phyloP scores from a whole-genome alignment of 2,113 vertebrate species.

The Mastomys natalensis region DNA sequence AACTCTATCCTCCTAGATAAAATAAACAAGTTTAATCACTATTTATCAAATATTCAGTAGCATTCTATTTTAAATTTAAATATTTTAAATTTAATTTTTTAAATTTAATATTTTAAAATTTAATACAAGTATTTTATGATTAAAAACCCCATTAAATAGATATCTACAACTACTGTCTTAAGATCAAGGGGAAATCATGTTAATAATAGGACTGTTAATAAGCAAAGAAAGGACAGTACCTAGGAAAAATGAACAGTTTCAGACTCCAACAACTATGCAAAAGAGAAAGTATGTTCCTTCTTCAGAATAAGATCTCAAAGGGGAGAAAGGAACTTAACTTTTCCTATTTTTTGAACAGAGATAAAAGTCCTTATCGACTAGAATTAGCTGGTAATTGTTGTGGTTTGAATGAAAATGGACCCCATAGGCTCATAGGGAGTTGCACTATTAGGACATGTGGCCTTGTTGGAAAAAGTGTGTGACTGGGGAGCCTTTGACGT shows the following conservation, averaged over 20 bases:
- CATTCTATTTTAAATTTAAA: too few species aligned
- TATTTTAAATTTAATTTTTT: too few species aligned
- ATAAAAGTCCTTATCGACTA: neutral
- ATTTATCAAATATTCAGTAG: neutral
- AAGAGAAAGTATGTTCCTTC: neutral
- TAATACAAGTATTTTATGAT: slow-evolving; percentile 23
- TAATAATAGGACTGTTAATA: neutral
- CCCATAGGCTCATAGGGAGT: neutral
- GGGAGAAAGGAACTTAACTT: neutral
- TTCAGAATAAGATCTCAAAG: slow-evolving; percentile 29
- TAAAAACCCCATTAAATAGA: slow-evolving; percentile 14
- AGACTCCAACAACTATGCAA: neutral
- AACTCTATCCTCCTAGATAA: neutral
- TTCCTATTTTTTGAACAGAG: neutral
- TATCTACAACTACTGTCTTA: slow-evolving; percentile 14
- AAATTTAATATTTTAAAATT: neutral
- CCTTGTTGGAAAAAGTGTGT: neutral
- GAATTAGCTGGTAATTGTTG: neutral
- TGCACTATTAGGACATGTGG: neutral
- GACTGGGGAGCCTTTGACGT: neutral
- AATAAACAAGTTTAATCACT: neutral
- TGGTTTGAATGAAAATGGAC: neutral
- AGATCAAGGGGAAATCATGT: neutral
- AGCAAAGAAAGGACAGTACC: neutral
- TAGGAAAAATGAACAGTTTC: neutral